Percentiles rank a stretch among this genome's conserved stretches.
Evolutionary conservation across 2,888 invertebrate genomes (phyloP).

Genomic region (Latrodectus hesperus): DNA sequence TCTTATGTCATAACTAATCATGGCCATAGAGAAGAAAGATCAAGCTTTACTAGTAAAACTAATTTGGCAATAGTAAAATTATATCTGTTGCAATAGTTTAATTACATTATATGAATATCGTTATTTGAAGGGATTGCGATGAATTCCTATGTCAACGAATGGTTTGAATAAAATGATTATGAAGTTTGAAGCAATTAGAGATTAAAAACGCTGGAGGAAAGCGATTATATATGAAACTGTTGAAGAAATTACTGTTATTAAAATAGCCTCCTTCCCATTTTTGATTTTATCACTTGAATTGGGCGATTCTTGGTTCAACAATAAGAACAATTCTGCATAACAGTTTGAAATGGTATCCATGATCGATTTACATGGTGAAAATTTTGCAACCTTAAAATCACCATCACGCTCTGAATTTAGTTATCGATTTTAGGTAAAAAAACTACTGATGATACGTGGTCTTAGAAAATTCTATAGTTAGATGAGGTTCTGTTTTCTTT

Average conservation of each 20-base stretch:
- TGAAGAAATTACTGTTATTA: not conserved
- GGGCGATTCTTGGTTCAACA: too few species aligned
- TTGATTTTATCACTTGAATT: too few species aligned
- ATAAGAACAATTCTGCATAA: too few species aligned
- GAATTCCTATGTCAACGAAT: not conserved
- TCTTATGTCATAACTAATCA: not conserved
- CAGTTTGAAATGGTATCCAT: not conserved
- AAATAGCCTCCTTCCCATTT: not conserved
- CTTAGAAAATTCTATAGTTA: not conserved
- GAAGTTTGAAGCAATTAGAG: not conserved
- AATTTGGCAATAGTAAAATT: too few species aligned
- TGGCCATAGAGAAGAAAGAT: not conserved
- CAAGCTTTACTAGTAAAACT: not conserved
- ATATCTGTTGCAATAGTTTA: not conserved
- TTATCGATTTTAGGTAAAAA: not conserved
- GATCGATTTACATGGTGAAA: not conserved
- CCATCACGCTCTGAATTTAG: not conserved
- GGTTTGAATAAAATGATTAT: not conserved
- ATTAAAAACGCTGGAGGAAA: not conserved
- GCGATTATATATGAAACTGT: not conserved
- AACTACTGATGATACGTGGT: not conserved
- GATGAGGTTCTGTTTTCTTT: not conserved
- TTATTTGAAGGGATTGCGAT: not conserved
- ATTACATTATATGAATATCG: not conserved
- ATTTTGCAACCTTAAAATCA: not conserved